Base-by-base conservation (phyloP, 2,888 invertebrate species). In the Ormyrus rosae region DNA sequence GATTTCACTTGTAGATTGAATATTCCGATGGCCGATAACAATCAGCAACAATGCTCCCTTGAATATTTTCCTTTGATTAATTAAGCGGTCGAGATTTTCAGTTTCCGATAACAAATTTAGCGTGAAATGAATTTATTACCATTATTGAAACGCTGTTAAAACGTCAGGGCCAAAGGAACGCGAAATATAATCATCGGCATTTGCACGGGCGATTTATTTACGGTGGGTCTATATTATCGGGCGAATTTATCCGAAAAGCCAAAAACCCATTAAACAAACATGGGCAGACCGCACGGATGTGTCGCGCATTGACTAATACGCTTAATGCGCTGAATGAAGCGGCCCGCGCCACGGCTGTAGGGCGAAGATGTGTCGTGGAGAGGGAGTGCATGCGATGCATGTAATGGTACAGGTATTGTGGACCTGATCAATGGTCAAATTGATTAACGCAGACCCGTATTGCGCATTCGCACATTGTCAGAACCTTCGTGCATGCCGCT, bases 401-500 rank as follows among this genome's bases (percentile, higher is more conserved):
- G 83, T 84, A 84, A 85, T 83, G 81, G 81, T 78, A 46, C 61
- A 79, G 83, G 82, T 82, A 86, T 86, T 85, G 85, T 85, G 83
- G 84, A 79, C 81, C 84, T 83, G 86, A 85, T 87, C 87, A 87
- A 86, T 86, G 87, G 84, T 79, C 80, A 83, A 84, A 85, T 86
- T 86, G 87, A 87, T 87, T 87, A 87, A 87, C 85, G 84, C 81
- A 82, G 83, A 84, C 81, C 68, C 19, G 48, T 53, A 78, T 78
- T 64, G 63, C 48, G 46, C 48, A 67, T 67, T 72, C 63, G 34
- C 63, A 34, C 72, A 55, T 55, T 68, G 65, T 2, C n/a, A 50
- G 50, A 46, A 11, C 46, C n/a, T 58, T 56, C 55, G 10, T 46
- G 63, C n/a, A 53, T 51, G 7, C 34, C 19, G n/a, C 7, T 19